Evolutionary conservation across 2,113 vertebrate species (phyloP).

Genomic region (Megalops atlanticus): DNA sequence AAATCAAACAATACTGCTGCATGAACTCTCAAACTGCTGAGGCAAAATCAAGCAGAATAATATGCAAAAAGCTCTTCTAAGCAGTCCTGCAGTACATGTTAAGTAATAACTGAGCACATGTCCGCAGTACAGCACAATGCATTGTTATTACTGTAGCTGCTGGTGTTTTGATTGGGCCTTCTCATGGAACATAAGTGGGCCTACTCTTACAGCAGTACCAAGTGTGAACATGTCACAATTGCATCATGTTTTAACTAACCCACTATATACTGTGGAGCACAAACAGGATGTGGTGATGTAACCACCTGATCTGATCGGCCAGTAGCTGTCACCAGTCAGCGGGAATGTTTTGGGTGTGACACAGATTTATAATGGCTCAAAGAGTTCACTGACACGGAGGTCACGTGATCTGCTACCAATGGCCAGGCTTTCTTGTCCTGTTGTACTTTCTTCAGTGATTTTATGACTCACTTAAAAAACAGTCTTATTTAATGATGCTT

Average conservation of each 20-base stretch:
- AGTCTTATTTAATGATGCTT: neutral
- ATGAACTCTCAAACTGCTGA: neutral
- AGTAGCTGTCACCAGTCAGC: slow-evolving; percentile 2
- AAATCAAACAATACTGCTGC: slow-evolving; percentile 4
- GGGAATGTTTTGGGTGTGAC: neutral
- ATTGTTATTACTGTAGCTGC: neutral
- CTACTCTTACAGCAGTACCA: neutral
- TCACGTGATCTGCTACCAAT: no score
- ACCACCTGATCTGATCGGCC: slow-evolving; percentile 35
- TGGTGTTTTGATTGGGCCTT: neutral
- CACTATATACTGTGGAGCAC: slow-evolving; percentile 19
- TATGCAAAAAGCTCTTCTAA: neutral
- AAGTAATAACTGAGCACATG: slow-evolving; percentile 20
- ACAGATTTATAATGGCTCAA: neutral
- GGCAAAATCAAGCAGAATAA: slow-evolving; percentile 1
- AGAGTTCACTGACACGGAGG: neutral
- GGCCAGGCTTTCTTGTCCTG: neutral
- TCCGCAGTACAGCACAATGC: neutral
- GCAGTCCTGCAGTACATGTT: neutral
- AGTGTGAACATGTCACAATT: neutral
- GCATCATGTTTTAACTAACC: slow-evolving; percentile 8
- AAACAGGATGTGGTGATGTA: slow-evolving; percentile 45
- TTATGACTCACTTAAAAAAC: neutral
- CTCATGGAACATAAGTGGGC: neutral
- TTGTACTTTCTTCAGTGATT: neutral